phyloP scores from a whole-genome alignment of 2,113 vertebrate genomes.

The Myrmophylax atrothorax region DNA sequence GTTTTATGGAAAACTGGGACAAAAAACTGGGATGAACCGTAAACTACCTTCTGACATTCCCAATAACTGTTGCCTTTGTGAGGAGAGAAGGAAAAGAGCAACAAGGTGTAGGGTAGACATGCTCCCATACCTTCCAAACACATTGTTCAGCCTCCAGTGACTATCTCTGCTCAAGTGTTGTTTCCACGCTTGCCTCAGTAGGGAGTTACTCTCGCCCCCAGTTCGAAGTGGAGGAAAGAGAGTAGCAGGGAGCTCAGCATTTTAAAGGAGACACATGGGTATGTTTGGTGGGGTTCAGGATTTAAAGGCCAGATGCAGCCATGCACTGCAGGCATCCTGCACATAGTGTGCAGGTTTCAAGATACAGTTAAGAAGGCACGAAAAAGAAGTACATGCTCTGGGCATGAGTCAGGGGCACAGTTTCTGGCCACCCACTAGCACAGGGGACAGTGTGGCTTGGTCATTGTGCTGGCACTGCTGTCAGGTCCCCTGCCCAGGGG shows the following conservation, averaged over 20 bases:
- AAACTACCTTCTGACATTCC: background rate
- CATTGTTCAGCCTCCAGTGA: rapidly evolving
- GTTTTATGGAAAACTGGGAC: background rate
- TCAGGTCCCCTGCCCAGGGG: background rate
- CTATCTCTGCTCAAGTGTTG: background rate
- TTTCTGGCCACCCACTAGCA: background rate
- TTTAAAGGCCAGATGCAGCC: background rate
- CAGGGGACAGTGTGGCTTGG: background rate
- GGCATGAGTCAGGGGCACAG: background rate
- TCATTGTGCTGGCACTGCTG: rapidly evolving
- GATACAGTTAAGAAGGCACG: background rate
- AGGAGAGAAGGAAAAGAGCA: background rate
- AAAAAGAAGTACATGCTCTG: background rate
- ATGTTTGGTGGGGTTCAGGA: background rate
- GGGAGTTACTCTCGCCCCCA: background rate
- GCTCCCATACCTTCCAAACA: background rate
- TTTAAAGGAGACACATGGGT: rapidly evolving
- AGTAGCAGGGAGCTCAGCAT: rapidly evolving
- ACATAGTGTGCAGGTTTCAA: background rate
- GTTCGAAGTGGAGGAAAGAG: background rate
- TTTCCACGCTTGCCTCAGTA: background rate
- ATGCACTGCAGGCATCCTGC: rapidly evolving
- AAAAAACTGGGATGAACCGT: background rate
- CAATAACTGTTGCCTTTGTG: background rate
- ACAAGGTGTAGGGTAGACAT: background rate